Conservation (phyloP, 2,888 invertebrate genomes). For the Tinea semifulvella region DNA sequence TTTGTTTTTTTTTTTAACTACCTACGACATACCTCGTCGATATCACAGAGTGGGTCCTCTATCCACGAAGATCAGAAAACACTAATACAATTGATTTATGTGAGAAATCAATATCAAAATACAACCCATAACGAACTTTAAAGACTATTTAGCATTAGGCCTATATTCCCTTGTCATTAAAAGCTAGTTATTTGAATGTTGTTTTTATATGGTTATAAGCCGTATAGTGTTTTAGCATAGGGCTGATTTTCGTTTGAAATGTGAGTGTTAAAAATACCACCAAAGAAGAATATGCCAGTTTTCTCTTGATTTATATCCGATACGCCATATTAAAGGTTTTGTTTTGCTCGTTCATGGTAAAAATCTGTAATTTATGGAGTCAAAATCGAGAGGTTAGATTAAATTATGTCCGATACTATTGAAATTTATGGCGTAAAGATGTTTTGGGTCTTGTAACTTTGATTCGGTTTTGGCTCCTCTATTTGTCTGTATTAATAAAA, state of each 20-base stretch:
- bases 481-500: constrained; percentile 35
- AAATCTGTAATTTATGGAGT: constrained; percentile 62
- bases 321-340: constrained; percentile 63
- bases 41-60: constrained; percentile 17
- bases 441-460: constrained; percentile 22
- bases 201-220: too few species aligned
- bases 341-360: constrained; percentile 53
- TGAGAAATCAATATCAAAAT: constrained; percentile 27
- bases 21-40: constrained; percentile 10
- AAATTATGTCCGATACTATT: constrained; percentile 57
- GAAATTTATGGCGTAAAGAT: constrained; percentile 49
- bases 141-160: neutral
- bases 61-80: constrained; percentile 33
- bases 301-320: constrained; percentile 58
- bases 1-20: neutral
- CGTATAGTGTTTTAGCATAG: too few species aligned
- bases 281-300: constrained; percentile 61
- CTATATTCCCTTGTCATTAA: neutral
- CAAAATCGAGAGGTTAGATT: constrained; percentile 63
- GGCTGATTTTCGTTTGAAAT: constrained; percentile 11
- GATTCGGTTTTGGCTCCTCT: constrained; percentile 30
- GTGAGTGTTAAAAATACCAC: constrained; percentile 33
- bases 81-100: constrained; percentile 38
- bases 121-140: constrained; percentile 6
- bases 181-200: too few species aligned